Base-by-base conservation (phyloP, 2,888 invertebrate species). In the Limenitis camilla region DNA sequence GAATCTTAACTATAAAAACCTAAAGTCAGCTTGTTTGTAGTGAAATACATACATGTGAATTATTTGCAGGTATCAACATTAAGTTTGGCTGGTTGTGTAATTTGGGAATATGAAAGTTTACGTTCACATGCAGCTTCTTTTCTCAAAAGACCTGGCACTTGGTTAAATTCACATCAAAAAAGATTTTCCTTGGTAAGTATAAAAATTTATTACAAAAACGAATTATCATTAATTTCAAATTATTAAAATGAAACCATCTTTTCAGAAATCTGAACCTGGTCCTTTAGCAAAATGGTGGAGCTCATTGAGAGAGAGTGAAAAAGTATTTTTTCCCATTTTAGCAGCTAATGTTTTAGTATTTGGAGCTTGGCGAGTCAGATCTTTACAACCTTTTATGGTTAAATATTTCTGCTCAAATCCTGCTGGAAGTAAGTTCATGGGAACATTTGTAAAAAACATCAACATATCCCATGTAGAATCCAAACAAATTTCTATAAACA, bases 321-420 rank as follows among this genome's bases (percentile, higher is more conserved):
- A 91, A 76, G 88, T 95, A 5, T 96, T 96, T 76, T 90, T 90
- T 48, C 94, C 94, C 2, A 93, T 98, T 63, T 92, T 94, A 68
- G 90, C 91, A 6, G 72, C 92, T 6, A 98, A 98, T 83, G 72
- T 92, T 0, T 62, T 94, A 19, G 95, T 97, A 1, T 97, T 94
- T 79, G 80, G 91, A 0, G 90, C 94, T 44, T 98, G 97, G 97
- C 88, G 93, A 59, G 76, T 96, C 5, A 94, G 93, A 7, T 68
- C 88, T 9, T 74, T 94, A 30, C 92, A 93, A 52, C 89, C 90
- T 2, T 76, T 89, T 11, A 96, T 98, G 96, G 73, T 93, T 43
- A 92, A 90, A 71, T 96, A 95, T 81, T 98, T 98, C 81, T 92
- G 92, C 68, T 92, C 94, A 49, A 93, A 93, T 79, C 96, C 96